These are phyloP conservation scores for Paedocypris micromegethes DNA, from an alignment of 2,797 vertebrate genomes.

Conservation along the genomic window DNA sequence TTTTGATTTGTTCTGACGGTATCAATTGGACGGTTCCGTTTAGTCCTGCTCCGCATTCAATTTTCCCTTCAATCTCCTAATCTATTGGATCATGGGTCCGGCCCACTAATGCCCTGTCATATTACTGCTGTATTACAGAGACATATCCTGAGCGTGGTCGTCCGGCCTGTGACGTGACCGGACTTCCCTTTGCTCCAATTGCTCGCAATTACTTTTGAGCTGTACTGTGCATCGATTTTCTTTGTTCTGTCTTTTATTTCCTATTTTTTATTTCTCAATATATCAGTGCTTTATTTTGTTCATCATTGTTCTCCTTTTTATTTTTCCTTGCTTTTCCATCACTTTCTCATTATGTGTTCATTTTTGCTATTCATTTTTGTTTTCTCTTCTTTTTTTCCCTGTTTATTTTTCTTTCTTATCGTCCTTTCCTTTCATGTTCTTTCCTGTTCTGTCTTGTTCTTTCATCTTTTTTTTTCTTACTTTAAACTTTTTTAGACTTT, in stretches of 20 bases:
- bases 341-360: neutral
- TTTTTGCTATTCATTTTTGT: too few species aligned
- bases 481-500: too few species aligned
- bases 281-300: neutral
- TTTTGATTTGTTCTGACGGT: constrained; percentile 36
- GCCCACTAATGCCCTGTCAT: constrained; percentile 43
- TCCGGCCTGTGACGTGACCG: constrained; percentile 23
- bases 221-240: constrained; percentile 12
- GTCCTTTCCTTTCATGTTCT: too few species aligned
- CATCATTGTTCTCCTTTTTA: neutral
- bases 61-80: constrained; percentile 42
- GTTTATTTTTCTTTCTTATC: too few species aligned
- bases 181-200: constrained; percentile 18
- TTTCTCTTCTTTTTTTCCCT: too few species aligned
- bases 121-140: constrained; percentile 39
- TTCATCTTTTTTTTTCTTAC: too few species aligned
- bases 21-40: constrained; percentile 28
- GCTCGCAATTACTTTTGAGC: constrained; percentile 22
- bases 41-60: constrained; percentile 25
- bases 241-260: neutral
- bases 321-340: constrained; percentile 7
- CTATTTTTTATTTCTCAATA: constrained; percentile 1
- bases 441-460: too few species aligned
- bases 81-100: constrained; percentile 35
- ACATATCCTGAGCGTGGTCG: constrained; percentile 29